Conservation (phyloP, 2,113 vertebrate species). For the Toxostoma redivivum region DNA sequence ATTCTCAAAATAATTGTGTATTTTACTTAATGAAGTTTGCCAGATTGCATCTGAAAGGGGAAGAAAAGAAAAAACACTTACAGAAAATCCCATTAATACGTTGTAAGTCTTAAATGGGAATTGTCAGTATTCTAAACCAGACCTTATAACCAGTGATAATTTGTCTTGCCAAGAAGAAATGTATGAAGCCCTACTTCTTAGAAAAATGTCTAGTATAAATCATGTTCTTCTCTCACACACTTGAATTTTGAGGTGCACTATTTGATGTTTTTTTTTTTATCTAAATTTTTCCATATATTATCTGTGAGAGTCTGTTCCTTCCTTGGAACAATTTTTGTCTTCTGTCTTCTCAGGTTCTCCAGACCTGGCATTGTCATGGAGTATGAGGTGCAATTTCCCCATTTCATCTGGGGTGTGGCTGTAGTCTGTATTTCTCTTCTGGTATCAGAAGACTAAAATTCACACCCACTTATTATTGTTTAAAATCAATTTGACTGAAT, state of each 20-base stretch:
- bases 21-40: constrained; percentile 7
- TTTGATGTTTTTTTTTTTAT: not conserved
- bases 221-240: not conserved
- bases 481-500: not conserved
- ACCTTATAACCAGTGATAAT: not conserved
- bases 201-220: not conserved
- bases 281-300: not conserved
- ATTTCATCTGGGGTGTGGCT: not conserved
- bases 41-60: not conserved
- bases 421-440: not conserved
- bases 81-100: not conserved
- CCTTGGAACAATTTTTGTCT: not conserved
- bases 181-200: not conserved
- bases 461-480: not conserved
- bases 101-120: not conserved
- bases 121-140: not conserved
- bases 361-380: not conserved
- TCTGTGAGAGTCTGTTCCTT: not conserved
- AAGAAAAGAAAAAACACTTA: not conserved
- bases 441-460: not conserved
- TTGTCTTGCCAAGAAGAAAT: not conserved
- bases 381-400: not conserved
- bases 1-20: not conserved
- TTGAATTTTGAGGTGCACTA: not conserved
- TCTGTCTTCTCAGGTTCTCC: not conserved